A percentile compares a stretch with the other conserved stretches of the same genome.
phyloP scores from a whole-genome alignment of 2,888 invertebrate species.

The Trissoscelio sp. region DNA sequence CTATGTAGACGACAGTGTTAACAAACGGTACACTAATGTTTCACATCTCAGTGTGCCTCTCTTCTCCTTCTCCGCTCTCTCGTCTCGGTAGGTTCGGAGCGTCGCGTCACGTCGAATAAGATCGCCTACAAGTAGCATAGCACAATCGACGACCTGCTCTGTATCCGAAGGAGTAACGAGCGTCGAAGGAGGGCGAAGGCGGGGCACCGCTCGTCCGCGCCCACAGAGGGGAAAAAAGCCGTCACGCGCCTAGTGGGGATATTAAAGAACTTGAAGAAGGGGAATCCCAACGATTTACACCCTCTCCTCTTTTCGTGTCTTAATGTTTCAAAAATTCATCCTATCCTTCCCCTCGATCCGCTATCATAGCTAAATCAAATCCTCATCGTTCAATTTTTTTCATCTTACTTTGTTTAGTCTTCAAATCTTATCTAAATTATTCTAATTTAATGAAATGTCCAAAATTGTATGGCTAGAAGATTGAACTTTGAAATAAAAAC shows the following conservation, averaged over 20 bases:
- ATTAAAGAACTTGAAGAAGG: conserved; percentile 79
- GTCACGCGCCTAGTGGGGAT: conserved; percentile 72
- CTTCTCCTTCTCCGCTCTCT: conserved; percentile 68
- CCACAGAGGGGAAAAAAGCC: conserved; percentile 85
- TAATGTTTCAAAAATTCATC: conserved; percentile 12
- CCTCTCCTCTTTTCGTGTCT: conserved; percentile 65
- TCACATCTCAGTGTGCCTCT: conserved; percentile 80
- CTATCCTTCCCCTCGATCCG: not conserved
- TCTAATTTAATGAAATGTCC: too few relatives aligned
- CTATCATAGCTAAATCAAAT: too few relatives aligned
- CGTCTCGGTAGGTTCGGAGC: conserved; percentile 72
- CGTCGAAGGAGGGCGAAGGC: conserved; percentile 81
- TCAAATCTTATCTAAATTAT: too few relatives aligned
- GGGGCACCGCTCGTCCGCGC: conserved; percentile 84
- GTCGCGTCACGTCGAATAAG: conserved; percentile 77
- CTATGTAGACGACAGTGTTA: conserved; percentile 82
- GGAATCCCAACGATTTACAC: conserved; percentile 75
- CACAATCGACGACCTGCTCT: conserved; percentile 71
- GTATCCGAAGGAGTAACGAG: conserved; percentile 75
- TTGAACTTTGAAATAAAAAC: too few relatives aligned
- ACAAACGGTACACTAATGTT: conserved; percentile 83
- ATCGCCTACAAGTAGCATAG: conserved; percentile 77
- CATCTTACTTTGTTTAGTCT: too few relatives aligned
- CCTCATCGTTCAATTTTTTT: too few relatives aligned
- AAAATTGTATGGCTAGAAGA: too few relatives aligned